Evolutionary conservation across 2,113 vertebrate genomes (phyloP), one percentile per base, ranked within the genome.

Genomic region (Nycticorax nycticorax): DNA sequence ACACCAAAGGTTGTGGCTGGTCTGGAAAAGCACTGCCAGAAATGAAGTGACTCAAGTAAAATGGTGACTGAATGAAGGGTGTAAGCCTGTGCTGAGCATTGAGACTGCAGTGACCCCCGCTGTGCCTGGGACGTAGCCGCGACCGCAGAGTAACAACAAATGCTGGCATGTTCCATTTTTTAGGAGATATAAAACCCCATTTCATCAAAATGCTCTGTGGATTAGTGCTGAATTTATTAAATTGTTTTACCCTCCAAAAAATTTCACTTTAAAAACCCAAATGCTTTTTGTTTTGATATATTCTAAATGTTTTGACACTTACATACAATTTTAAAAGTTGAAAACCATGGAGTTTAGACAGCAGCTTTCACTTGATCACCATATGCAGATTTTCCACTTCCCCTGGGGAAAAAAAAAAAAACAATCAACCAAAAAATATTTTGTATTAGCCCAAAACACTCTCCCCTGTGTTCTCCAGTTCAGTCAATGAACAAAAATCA

Each of bases 301-400:
- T 77, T 94, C 73, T 87, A 66, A 93, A 92, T 96, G 64, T 96
- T 96, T 94, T 96, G 75, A 95, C 80, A 68, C 3, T 76, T 68
- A 56, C 5, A 33, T 33, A 3, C n/a, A 69, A 89, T 83, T 92
- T 77, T 69, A 67, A 87, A 87, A 84, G 73, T 64, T 13, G 22
- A 83, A 93, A 94, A 47, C 21, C 26, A 24, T 4, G 4, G 53
- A 73, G 45, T 89, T 89, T 91, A 64, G 87, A 73, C 62, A 68
- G 83, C 64, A 77, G 69, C 60, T 93, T 93, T 97, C 84, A 89
- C 48, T 91, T 71, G 37, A 85, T 81, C 64, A 59, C 80, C 60
- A 77, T 81, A 84, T 87, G 64, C 32, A 63, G 55, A 66, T 91
- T 94, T 90, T 67, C 68, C 9, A 32, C 60, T 91, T 93, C 17